Percentiles rank a stretch among this genome's conserved stretches.
Evolutionary conservation across 2,797 vertebrate genomes (phyloP).

Genomic region (Oryzias sinensis): DNA sequence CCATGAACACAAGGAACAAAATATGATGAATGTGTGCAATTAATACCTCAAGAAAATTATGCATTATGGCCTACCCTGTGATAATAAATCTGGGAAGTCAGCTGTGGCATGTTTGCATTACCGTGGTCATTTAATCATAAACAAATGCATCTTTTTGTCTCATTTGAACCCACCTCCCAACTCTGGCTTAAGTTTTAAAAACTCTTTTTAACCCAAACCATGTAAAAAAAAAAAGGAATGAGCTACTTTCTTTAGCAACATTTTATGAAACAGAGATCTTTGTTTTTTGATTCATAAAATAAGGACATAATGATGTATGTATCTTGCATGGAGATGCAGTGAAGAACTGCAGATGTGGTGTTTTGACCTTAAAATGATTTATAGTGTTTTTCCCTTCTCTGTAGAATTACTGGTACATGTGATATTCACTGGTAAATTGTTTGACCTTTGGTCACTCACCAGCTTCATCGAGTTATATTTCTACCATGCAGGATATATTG

Average conservation of each 20-base stretch:
- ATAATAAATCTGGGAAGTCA: constrained; percentile 57
- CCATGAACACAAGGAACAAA: constrained; percentile 52
- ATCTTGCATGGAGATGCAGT: constrained; percentile 24
- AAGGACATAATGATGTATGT: constrained; percentile 7
- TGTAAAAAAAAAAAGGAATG: neutral
- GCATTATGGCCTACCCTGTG: constrained; percentile 57
- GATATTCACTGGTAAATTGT: constrained; percentile 30
- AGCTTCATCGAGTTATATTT: constrained; percentile 22
- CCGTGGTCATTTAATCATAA: constrained; percentile 42
- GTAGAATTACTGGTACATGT: constrained; percentile 25
- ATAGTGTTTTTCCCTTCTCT: constrained; percentile 37
- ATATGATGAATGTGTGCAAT: constrained; percentile 63
- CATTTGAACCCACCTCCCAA: constrained; percentile 5
- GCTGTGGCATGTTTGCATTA: constrained; percentile 47
- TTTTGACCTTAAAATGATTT: constrained; percentile 55
- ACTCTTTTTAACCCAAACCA: neutral
- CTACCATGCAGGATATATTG: constrained; percentile 6
- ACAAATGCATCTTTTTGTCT: constrained; percentile 43
- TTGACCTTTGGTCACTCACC: constrained; percentile 44
- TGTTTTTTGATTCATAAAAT: constrained; percentile 1
- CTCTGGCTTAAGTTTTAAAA: constrained; percentile 22
- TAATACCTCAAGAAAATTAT: constrained; percentile 69
- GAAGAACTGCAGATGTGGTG: constrained; percentile 21
- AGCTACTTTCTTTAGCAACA: neutral
- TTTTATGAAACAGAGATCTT: constrained; percentile 5